A percentile compares a stretch with the other conserved stretches of the same genome.
phyloP scores from a whole-genome alignment of 2,797 vertebrate species.

The Tangara arthus region DNA sequence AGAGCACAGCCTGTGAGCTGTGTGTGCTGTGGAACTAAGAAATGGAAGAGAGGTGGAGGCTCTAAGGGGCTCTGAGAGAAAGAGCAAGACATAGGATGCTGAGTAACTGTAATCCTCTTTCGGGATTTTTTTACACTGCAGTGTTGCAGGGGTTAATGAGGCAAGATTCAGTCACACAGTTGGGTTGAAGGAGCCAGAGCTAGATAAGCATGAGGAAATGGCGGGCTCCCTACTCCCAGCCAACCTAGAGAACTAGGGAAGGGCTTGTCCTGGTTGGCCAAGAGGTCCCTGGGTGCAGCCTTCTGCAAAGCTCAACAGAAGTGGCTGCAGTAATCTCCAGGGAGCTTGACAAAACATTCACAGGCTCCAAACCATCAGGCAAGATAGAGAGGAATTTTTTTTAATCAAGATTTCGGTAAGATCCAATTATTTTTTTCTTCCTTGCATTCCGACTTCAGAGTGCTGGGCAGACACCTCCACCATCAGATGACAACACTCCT shows the following conservation, averaged over 20 bases:
- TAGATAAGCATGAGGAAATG: not conserved
- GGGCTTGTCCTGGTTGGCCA: not conserved
- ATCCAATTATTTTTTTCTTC: not conserved
- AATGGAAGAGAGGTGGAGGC: not conserved
- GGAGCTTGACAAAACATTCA: not conserved
- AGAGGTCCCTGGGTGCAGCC: not conserved
- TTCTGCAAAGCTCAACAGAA: not conserved
- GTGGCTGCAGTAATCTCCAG: not conserved
- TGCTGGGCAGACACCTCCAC: not conserved
- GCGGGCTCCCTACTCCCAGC: not conserved
- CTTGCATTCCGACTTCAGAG: not conserved
- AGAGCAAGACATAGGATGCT: not conserved
- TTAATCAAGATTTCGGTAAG: not conserved
- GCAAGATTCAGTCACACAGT: not conserved
- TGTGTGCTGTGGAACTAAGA: not conserved
- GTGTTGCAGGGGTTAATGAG: not conserved
- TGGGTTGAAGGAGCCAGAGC: not conserved
- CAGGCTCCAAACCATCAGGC: not conserved
- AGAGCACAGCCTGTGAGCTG: not conserved
- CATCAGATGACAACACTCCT: not conserved
- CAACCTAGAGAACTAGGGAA: rapidly evolving
- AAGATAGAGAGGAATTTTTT: not conserved
- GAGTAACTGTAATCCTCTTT: too few species aligned
- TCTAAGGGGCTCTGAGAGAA: not conserved
- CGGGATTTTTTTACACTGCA: too few species aligned